Base-by-base conservation (phyloP, 2,888 invertebrate species). In the Parelbella ahira region DNA sequence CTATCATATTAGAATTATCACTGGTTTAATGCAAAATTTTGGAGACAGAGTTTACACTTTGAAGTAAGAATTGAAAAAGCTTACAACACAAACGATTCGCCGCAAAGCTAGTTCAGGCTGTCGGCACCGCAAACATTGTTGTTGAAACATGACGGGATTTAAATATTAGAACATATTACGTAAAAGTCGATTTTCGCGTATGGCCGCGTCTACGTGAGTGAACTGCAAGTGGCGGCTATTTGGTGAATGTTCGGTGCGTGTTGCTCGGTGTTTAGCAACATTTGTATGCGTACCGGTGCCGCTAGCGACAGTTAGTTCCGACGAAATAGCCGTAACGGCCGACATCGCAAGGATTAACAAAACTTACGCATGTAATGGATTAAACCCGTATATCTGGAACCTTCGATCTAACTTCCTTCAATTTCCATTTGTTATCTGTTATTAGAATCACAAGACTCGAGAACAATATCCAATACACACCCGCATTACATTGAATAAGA, bases 301-400 rank as follows among this genome's bases (percentile, higher is more conserved):
- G 18, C 50, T 45, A 45, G 37, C 32, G 44, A 76, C 81, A 70
- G 82, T 80, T 81, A 77, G 57, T 77, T 79, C 77, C 67, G 55
- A 56, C 57, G 71, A 75, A 75, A 55, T 78, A 76, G 76, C 78
- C 67, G 76, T 74, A 55, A 51, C 53, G 54, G 51, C 53, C 50
- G 50, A 58, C 37, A 63, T 62, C 51, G 56, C 54, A 51, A 54
- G 60, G 61, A 63, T 63, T 64, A 63, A 60, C 60, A n/a, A 27
- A 33, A 41, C 33, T 41, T 30, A 20, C 33, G 9, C 39, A 19
- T 51, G 32, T 20, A 13, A 27, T 13, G 12, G 33, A 41, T 33
- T 33, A 27, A 33, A 13, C 27, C 41, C 20, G 24, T 32, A 15
- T 23, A 23, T 18, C 18, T 13, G 6, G 20, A 37, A 9, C 10